A percentile compares a stretch with the other conserved stretches of the same genome.
phyloP scores from a whole-genome alignment of 2,888 invertebrate genomes.

The Omphaloscelis lunosa region DNA sequence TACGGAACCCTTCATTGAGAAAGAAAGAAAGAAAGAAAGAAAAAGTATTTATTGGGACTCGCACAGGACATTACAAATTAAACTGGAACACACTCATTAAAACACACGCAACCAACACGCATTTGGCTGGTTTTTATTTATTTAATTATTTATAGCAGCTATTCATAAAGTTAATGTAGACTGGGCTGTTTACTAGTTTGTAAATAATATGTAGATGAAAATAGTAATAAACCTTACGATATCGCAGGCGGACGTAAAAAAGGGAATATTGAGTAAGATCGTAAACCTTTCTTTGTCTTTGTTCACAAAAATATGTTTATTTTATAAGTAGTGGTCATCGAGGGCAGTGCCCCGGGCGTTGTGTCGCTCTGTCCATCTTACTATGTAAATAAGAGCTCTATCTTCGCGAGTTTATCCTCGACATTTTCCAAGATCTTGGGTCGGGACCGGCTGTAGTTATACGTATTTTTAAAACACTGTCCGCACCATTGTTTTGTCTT shows the following conservation, averaged over 20 bases:
- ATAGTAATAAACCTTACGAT: constrained; percentile 35
- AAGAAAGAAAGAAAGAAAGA: too few species aligned
- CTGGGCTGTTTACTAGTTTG: constrained; percentile 21
- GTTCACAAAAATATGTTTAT: constrained; percentile 28
- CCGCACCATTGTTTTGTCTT: neutral
- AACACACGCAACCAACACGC: too few species aligned
- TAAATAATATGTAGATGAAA: constrained; percentile 41
- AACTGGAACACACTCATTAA: too few species aligned
- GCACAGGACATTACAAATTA: too few species aligned
- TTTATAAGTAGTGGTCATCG: constrained; percentile 23
- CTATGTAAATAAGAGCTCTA: constrained; percentile 17
- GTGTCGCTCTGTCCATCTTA: neutral
- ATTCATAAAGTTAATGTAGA: neutral
- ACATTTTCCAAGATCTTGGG: neutral
- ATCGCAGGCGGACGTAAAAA: constrained; percentile 11
- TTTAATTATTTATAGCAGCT: constrained; percentile 6
- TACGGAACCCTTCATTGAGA: too few species aligned
- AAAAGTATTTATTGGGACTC: too few species aligned
- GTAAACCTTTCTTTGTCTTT: constrained; percentile 51
- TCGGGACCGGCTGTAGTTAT: neutral
- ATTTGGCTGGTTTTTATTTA: neutral
- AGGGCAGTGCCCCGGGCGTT: constrained; percentile 15
- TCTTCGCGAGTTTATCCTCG: neutral
- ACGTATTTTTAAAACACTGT: neutral
- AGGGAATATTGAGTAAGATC: constrained; percentile 42